Base-by-base conservation (phyloP, 2,888 invertebrate species). In the Diloba caeruleocephala region DNA sequence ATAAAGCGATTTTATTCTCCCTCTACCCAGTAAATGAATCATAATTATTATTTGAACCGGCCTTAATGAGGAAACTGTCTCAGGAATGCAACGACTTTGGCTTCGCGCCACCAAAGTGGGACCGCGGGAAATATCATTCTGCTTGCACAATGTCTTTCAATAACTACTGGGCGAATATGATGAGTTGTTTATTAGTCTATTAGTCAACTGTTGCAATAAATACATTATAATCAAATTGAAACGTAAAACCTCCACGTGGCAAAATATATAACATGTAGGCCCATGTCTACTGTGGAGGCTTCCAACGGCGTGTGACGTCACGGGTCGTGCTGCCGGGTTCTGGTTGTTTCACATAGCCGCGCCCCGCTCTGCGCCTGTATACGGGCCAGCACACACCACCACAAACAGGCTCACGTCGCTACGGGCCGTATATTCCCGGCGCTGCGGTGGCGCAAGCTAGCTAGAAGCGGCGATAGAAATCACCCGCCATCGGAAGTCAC, bases 41-140 rank as follows among this genome's bases (percentile, higher is more conserved):
- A 79, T 57, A 53, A 50, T 63, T 66, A 77, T 74, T 42, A 65
- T 76, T 75, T 70, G 67, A 58, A 51, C 43, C 57, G 71, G 73
- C 77, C 78, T 79, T 81, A 82, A 77, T 65, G 68, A 79, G 78
- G 79, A 78, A 82, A 79, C 61, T 76, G 73, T 75, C 70, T 62
- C 73, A 78, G 78, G 82, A 85, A 87, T 87, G 81, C 75, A 68
- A 66, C 65, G 61, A 70, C 67, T 74, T 82, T 90, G 91, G 90
- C 90, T 68, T 39, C 42, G 48, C 43, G 85, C 90, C 90, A 90
- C 62, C 45, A 67, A 48, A 59, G 64, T 61, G 55, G 61, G 62
- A 69, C 62, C 63, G 75, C 70, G 76, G 78, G 76, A 83, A 85
- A 81, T 80, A 79, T 73, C 76, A 79, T 81, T 82, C 79, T 75